Base-by-base conservation (phyloP, 2,888 invertebrate species). In the Diarsia rubi region DNA sequence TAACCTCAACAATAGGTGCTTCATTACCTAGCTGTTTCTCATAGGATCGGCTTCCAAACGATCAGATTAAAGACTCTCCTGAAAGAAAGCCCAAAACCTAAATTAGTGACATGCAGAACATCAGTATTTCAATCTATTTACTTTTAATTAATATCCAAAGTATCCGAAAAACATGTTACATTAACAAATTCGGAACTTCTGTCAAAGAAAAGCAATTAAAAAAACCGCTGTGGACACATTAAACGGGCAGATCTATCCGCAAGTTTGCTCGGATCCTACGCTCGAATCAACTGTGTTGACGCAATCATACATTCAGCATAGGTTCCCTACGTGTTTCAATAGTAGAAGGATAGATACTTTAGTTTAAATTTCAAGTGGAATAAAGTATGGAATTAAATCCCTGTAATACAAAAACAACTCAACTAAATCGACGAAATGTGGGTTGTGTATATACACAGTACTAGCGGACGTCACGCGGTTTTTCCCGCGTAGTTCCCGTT, bases 201-300 rank as follows among this genome's bases (percentile, higher is more conserved):
- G 4, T 21, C 44, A 70, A 59, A 75, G 57, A 21, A 82, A 72
- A 76, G 57, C 65, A 79, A 81, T 85, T 84, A 84, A 83, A 81
- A 86, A 80, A 83, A 71, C 57, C 64, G 44, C 42, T 67, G 24
- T 77, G 71, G 73, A 77, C 74, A 78, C 70, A 78, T 83, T 86
- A 68, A 65, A 57, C 74, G 77, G 69, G 45, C 66, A 62, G 65
- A 57, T 75, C 68, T 63, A 74, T 72, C 69, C 75, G 37, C 83
- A 76, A 82, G 87, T 89, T 90, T 88, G 88, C 74, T 73, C 78
- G 78, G 73, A 79, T 65, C 75, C 86, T 82, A 88, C 90, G 91
- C 90, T 88, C 88, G 91, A 91, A 91, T 91, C 91, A 91, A 91
- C 90, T 74, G 45, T 82, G 86, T 79, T 81, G 82, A 76, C 84